These are phyloP conservation scores for Hemistola chrysoprasaria DNA, from an alignment of 2,888 invertebrate species.

Conservation along the genomic window DNA sequence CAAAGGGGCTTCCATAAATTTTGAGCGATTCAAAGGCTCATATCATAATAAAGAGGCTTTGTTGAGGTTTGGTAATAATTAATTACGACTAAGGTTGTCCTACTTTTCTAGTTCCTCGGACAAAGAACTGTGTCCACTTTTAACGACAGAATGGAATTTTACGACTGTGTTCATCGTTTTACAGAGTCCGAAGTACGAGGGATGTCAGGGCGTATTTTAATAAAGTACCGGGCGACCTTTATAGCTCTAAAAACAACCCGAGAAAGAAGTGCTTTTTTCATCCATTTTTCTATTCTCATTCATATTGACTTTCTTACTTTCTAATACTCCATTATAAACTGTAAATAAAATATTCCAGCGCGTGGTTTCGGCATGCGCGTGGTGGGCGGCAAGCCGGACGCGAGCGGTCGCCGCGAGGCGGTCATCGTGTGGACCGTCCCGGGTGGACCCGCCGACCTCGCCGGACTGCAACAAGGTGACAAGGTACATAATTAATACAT, in stretches of 20 bases:
- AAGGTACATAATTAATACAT: too few relatives aligned
- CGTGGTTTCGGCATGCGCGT: slow-evolving; percentile 97
- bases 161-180: slow-evolving; percentile 1
- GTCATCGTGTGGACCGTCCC: slow-evolving; percentile 96
- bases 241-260: too few relatives aligned
- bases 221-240: too few relatives aligned
- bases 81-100: slow-evolving; percentile 26
- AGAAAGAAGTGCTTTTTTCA: too few relatives aligned
- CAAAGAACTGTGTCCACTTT: slow-evolving; percentile 10
- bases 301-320: too few relatives aligned
- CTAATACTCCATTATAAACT: background rate
- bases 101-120: slow-evolving; percentile 15
- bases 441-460: slow-evolving; percentile 95
- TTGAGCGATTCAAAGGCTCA: slow-evolving; percentile 28
- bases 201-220: too few relatives aligned
- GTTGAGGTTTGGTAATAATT: slow-evolving; percentile 35
- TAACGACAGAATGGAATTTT: slow-evolving; percentile 12
- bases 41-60: slow-evolving; percentile 26
- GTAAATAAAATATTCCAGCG: slow-evolving; percentile 69
- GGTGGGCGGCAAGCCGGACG: slow-evolving; percentile 94
- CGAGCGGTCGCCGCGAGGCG: slow-evolving; percentile 93
- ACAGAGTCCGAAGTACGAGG: background rate
- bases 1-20: slow-evolving; percentile 25
- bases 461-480: slow-evolving; percentile 93
- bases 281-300: too few relatives aligned